Percentiles rank a stretch among this genome's conserved stretches.
These are phyloP conservation scores for Trichomycterus rosablanca DNA, from an alignment of 2,113 vertebrate species.

Conservation along the genomic window DNA sequence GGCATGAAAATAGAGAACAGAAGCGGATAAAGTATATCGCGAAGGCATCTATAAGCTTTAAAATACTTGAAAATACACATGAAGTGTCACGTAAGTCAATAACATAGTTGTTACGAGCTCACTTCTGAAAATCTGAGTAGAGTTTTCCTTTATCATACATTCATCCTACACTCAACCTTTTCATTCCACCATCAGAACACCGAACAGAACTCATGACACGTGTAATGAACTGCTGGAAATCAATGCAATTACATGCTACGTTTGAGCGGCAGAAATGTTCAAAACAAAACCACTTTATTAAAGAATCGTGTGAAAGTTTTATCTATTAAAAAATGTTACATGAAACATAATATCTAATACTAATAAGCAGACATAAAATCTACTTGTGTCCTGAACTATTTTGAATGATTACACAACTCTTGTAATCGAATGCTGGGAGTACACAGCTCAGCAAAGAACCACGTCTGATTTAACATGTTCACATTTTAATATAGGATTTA, in stretches of 20 bases:
- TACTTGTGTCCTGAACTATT: background rate
- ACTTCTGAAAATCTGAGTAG: conserved; percentile 17
- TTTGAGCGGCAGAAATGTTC: conserved; percentile 21
- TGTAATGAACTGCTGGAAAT: conserved; percentile 29
- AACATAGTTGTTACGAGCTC: conserved; percentile 39
- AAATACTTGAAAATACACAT: conserved; percentile 42
- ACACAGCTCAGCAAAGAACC: background rate
- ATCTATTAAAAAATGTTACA: background rate
- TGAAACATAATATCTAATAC: too few relatives aligned
- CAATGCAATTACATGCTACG: conserved; percentile 18
- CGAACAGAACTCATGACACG: conserved; percentile 27
- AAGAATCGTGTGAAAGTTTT: background rate
- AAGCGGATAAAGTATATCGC: conserved; percentile 31
- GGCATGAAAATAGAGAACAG: conserved; percentile 35
- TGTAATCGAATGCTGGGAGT: background rate
- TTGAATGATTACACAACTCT: background rate
- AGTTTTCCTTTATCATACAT: background rate
- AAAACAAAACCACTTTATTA: conserved; percentile 26
- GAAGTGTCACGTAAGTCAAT: conserved; percentile 48
- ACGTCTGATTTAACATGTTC: background rate
- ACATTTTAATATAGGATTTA: too few relatives aligned
- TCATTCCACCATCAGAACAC: conserved; percentile 9
- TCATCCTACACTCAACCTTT: background rate
- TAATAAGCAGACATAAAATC: too few relatives aligned
- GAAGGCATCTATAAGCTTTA: conserved; percentile 50